Evolutionary conservation across 2,888 invertebrate species (phyloP), one percentile per base, ranked within the genome.

Genomic region (Dryadula phaetusa): DNA sequence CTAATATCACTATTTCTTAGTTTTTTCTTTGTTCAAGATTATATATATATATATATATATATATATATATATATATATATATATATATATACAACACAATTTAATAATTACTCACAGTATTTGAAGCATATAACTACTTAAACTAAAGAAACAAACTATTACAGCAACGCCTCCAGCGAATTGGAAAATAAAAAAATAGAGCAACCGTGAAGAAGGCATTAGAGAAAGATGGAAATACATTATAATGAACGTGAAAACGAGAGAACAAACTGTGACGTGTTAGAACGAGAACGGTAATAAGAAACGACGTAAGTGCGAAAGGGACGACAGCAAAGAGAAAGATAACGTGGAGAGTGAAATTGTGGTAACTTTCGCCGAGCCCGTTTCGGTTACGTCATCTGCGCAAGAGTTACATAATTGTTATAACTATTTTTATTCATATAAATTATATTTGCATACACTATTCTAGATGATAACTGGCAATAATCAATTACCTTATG

Each of bases 321-420:
- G 82, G 76, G 88, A 89, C 68, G 74, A 79, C 65, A 46, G 64
- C 72, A 71, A 73, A 87, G 83, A 85, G 88, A 89, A 87, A 88
- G 88, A 90, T 80, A 76, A 80, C 80, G 81, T 82, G 78, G 84
- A 82, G 84, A 90, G 91, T 87, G 92, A 92, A 92, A 92, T 91
- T 90, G 82, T 80, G 82, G 80, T 80, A 86, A 90, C 92, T 92
- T 92, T 92, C 92, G 84, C 92, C 88, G 91, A 85, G 87, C 88
- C 84, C 85, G 85, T 86, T 91, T 87, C 81, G 79, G 82, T 92
- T 92, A 90, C 91, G 88, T 91, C 92, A 91, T 71, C 76, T 80
- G 80, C 79, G 83, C 80, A 77, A 77, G 77, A 66, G 74, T 92
- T 91, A 82, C 82, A 86, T 79, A 91, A 92, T 74, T 68, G 88